phyloP scores from a whole-genome alignment of 1,140 invertebrate species.

The Matsumurasca onukii region DNA sequence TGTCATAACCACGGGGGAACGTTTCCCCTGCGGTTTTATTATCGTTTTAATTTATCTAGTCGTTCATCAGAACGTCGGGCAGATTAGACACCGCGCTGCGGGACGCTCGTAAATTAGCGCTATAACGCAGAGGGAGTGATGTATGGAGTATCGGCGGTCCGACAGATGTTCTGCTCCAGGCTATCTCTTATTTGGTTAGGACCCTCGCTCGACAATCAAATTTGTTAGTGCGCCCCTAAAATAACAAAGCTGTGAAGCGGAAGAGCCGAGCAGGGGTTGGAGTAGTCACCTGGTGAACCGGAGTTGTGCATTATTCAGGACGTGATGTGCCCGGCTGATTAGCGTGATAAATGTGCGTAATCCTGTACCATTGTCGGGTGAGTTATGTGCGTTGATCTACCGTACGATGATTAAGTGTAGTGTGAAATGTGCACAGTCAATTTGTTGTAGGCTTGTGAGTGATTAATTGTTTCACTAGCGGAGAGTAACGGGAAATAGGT shows the following conservation, averaged over 20 bases:
- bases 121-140: not conserved
- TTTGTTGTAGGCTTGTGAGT: too few species aligned
- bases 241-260: slow-evolving; percentile 25
- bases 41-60: slow-evolving; percentile 35
- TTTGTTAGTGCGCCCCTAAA: slow-evolving; percentile 30
- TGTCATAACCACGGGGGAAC: slow-evolving; percentile 29
- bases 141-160: not conserved
- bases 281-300: slow-evolving; percentile 11
- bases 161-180: slow-evolving; percentile 28
- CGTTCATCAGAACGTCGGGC: slow-evolving; percentile 28
- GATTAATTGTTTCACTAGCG: too few species aligned
- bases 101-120: not conserved
- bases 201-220: slow-evolving; percentile 19
- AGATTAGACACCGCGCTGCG: not conserved
- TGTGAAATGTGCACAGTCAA: too few species aligned
- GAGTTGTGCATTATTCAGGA: slow-evolving; percentile 19
- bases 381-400: too few species aligned
- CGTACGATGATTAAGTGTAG: too few species aligned
- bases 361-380: too few species aligned
- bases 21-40: slow-evolving; percentile 34
- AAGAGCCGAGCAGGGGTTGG: not conserved
- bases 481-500: too few species aligned
- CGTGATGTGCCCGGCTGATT: slow-evolving; percentile 4
- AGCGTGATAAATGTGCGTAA: slow-evolving; percentile 16
- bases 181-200: slow-evolving; percentile 24